phyloP scores from a whole-genome alignment of 2,797 vertebrate species.

The Bovichtus diacanthus region DNA sequence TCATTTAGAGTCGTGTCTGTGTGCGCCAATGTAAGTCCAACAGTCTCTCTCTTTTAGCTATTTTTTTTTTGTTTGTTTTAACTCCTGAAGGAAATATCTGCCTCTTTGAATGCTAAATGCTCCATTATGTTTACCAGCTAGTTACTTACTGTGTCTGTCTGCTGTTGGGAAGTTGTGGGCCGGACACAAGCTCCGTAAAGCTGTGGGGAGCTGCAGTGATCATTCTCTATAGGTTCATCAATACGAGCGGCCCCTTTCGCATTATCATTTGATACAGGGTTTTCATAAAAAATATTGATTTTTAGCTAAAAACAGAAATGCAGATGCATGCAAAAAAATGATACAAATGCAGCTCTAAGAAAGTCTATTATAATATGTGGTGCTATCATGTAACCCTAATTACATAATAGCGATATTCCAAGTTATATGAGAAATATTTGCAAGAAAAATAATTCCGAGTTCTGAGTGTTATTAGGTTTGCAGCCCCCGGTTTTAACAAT shows the following conservation, averaged over 20 bases:
- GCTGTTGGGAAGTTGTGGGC: no score
- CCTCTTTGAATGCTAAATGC: neutral
- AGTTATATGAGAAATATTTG: neutral
- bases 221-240: neutral
- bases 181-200: neutral
- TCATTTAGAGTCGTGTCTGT: neutral
- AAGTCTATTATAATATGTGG: neutral
- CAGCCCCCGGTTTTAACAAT: neutral
- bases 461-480: neutral
- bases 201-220: neutral
- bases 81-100: neutral
- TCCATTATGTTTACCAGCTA: neutral
- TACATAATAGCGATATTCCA: neutral
- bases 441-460: neutral
- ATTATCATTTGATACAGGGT: neutral
- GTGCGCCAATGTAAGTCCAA: neutral
- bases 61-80: neutral
- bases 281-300: neutral
- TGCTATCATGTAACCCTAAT: neutral
- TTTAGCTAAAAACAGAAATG: conserved; percentile 1
- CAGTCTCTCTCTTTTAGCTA: neutral
- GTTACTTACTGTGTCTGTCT: neutral
- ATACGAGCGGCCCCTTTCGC: neutral
- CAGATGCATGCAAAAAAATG: neutral
- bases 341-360: neutral